Base-by-base conservation (phyloP, 2,888 invertebrate species). In the Caenorhabditis japonica region DNA sequence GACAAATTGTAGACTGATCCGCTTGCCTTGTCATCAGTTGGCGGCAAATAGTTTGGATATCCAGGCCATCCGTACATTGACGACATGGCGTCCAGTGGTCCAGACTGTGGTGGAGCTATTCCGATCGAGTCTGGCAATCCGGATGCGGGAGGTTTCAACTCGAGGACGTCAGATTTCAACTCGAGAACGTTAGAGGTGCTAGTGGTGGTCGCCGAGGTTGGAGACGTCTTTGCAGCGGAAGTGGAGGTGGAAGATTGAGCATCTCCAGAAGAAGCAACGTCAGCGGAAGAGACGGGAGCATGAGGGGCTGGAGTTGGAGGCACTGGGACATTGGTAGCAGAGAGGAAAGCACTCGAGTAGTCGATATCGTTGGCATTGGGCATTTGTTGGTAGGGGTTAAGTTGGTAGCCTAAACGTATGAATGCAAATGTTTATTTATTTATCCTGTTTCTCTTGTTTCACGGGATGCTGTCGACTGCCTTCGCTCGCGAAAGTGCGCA, bases 21-120 rank as follows among this genome's bases (percentile, higher is more conserved):
- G 2, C 53, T 38, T 5, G 69, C 55, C 19, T 70, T 70, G n/a
- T 47, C 44, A 4, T 70, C 70, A 7, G 52, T 25, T 3, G 51
- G 41, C n/a, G 51, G 52, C 41, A 61, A 21, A 33, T 55, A 59
- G 25, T 15, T 23, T 4, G 41, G 43, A 15, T 61, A 61, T 0
- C 53, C 17, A 5, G 15, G 49, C 61, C 61, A 61, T 21, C 55
- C 55, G 38, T 70, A 70, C 70, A 70, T 70, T n/a, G 55, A 55
- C 1, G 60, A 36, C 59, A 70, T 70, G 2, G 70, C 49, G 27
- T 66, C 66, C 2, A 66, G 33, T 15, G 66, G 56, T 21, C 27
- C 39, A 2, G 49, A 38, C 13, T 19, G 25, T 0, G 62, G 27
- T 8, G 44, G 46, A 1, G 15, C 47, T 8, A 47, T 27, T 30